These are phyloP conservation scores for Dissostichus mawsoni DNA, from an alignment of 2,113 vertebrate genomes.

Conservation along the genomic window DNA sequence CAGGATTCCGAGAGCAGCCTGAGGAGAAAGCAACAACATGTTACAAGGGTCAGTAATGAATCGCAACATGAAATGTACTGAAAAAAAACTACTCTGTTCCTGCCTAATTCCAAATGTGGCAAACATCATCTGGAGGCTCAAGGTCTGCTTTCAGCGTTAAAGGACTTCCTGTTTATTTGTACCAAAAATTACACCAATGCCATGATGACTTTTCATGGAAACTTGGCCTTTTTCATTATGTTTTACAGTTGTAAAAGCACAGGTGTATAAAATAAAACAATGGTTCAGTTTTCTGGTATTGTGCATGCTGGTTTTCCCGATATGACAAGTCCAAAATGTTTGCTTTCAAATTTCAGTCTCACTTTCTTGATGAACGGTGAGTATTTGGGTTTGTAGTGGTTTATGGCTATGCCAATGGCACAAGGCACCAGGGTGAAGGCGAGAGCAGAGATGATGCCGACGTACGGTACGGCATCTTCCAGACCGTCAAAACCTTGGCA, in stretches of 20 bases:
- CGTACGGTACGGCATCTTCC: slow-evolving; percentile 85
- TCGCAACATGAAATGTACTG: no score
- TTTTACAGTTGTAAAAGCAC: background rate
- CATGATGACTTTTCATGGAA: background rate
- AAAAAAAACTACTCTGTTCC: background rate
- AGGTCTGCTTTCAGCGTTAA: background rate
- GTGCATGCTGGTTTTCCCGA: background rate
- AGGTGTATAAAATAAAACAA: background rate
- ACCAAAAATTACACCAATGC: no score
- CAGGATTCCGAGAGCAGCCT: slow-evolving; percentile 82
- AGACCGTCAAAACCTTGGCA: slow-evolving; percentile 80
- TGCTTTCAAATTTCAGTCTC: slow-evolving; percentile 33
- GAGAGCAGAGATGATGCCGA: slow-evolving; percentile 80
- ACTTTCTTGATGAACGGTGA: slow-evolving; percentile 83
- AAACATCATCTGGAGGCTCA: background rate
- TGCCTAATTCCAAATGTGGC: background rate
- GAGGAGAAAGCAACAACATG: slow-evolving; percentile 11
- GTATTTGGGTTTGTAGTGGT: slow-evolving; percentile 86
- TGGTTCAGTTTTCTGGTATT: background rate
- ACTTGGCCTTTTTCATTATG: no score
- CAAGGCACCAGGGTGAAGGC: slow-evolving; percentile 85
- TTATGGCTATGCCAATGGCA: slow-evolving; percentile 83
- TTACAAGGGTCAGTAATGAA: background rate
- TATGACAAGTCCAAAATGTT: no score
- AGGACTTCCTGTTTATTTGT: background rate